These are phyloP conservation scores for Desmodus rotundus DNA, from an alignment of 2,113 vertebrate species.

Conservation along the genomic window DNA sequence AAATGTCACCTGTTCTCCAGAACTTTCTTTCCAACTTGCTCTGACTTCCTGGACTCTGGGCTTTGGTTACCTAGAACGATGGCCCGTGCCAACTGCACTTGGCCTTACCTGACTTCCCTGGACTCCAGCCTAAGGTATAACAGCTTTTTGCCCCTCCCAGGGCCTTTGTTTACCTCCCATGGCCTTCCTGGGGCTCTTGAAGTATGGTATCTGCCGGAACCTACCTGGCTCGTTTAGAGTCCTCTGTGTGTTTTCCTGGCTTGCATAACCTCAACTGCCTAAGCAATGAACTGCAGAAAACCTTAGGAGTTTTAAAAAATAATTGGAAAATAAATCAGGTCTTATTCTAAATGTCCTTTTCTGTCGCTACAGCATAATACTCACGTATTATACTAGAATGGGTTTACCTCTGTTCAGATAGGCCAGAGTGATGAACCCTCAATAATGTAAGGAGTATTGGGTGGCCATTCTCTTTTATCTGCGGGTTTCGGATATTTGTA, in stretches of 20 bases:
- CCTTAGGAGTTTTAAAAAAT: not conserved
- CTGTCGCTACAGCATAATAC: not conserved
- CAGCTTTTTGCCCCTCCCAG: not conserved
- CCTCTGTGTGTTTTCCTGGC: not conserved
- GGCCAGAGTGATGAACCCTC: not conserved
- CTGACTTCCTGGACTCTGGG: constrained; percentile 11
- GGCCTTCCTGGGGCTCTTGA: not conserved
- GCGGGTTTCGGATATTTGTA: not conserved
- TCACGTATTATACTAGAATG: not conserved
- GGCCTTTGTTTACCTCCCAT: not conserved
- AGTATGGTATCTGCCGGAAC: not conserved
- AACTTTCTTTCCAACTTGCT: not conserved
- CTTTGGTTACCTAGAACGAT: not conserved
- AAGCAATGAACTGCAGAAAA: not conserved
- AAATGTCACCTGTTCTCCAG: not conserved
- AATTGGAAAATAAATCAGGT: not conserved
- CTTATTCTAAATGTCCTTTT: not conserved
- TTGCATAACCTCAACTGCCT: not conserved
- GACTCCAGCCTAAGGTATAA: constrained; percentile 12
- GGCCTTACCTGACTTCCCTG: constrained; percentile 20
- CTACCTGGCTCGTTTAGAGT: constrained; percentile 18
- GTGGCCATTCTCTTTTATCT: not conserved
- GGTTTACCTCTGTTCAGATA: not conserved
- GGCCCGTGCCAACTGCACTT: not conserved
- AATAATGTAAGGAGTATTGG: not conserved